Evolutionary conservation across 2,113 vertebrate species (phyloP).

Genomic region (Thymallus thymallus): DNA sequence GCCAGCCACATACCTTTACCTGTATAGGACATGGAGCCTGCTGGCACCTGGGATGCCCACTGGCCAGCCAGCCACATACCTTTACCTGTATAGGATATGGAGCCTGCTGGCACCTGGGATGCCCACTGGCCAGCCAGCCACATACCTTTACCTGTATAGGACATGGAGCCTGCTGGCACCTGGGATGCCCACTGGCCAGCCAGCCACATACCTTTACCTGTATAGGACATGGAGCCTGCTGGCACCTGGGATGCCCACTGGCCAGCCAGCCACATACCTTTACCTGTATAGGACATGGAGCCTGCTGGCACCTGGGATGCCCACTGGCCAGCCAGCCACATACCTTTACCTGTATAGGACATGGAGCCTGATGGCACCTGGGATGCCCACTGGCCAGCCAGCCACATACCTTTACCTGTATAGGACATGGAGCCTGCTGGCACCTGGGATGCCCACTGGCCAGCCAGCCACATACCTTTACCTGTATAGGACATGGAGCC

Average conservation of each 20-base stretch:
- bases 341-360: too few relatives aligned
- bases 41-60: conserved; percentile 73
- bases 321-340: conserved; percentile 63
- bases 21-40: conserved; percentile 70
- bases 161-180: conserved; percentile 72
- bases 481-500: conserved; percentile 71
- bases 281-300: conserved; percentile 71
- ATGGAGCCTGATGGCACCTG: conserved; percentile 72
- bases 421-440: conserved; percentile 73
- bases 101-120: conserved; percentile 73
- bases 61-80: conserved; percentile 60
- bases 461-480: too few relatives aligned
- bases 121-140: conserved; percentile 65
- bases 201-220: too few relatives aligned
- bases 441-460: conserved; percentile 72
- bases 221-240: conserved; percentile 72
- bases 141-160: too few relatives aligned
- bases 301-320: conserved; percentile 73
- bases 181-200: conserved; percentile 69
- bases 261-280: too few relatives aligned
- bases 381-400: conserved; percentile 67
- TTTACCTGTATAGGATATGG: conserved; percentile 71
- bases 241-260: conserved; percentile 73
- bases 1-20: too few relatives aligned
- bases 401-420: too few relatives aligned